These are phyloP conservation scores for Sarcophaga rosellei DNA, from an alignment of 2,888 invertebrate genomes.

Conservation along the genomic window DNA sequence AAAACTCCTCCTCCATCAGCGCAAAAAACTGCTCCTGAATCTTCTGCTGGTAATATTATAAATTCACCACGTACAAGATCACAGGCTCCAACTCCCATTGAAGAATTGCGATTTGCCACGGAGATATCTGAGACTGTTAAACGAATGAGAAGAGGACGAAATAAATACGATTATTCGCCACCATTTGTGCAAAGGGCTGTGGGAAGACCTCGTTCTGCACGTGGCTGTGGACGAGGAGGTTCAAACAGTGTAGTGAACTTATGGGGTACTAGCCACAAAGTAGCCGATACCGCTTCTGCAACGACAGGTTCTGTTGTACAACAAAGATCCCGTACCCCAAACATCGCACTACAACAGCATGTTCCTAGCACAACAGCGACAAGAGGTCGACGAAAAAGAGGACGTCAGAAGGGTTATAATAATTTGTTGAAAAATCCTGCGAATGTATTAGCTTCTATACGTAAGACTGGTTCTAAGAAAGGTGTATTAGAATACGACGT, in stretches of 20 bases:
- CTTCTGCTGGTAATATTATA: slow-evolving; percentile 42
- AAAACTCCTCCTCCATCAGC: slow-evolving; percentile 56
- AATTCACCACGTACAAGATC: slow-evolving; percentile 73
- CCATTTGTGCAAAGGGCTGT: slow-evolving; percentile 70
- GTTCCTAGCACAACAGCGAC: slow-evolving; percentile 62
- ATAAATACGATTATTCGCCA: slow-evolving; percentile 77
- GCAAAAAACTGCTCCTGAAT: slow-evolving; percentile 36
- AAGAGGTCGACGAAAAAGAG: slow-evolving; percentile 58
- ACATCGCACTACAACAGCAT: slow-evolving; percentile 47
- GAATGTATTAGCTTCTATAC: slow-evolving; percentile 71
- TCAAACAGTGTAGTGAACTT: slow-evolving; percentile 46
- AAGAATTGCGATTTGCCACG: slow-evolving; percentile 78
- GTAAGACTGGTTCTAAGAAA: slow-evolving; percentile 77
- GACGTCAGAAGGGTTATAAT: slow-evolving; percentile 52
- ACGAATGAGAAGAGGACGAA: slow-evolving; percentile 79
- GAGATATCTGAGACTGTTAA: slow-evolving; percentile 81
- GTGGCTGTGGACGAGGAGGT: slow-evolving; percentile 56
- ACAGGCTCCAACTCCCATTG: slow-evolving; percentile 76
- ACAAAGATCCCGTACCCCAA: slow-evolving; percentile 33
- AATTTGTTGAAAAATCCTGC: slow-evolving; percentile 39
- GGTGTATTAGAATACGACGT: slow-evolving; percentile 77
- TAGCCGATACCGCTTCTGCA: neutral
- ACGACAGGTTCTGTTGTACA: slow-evolving; percentile 3
- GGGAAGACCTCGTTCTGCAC: slow-evolving; percentile 51
- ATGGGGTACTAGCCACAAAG: slow-evolving; percentile 26